Conservation (phyloP, 2,888 invertebrate genomes). For the Pseudanteris insignis region DNA sequence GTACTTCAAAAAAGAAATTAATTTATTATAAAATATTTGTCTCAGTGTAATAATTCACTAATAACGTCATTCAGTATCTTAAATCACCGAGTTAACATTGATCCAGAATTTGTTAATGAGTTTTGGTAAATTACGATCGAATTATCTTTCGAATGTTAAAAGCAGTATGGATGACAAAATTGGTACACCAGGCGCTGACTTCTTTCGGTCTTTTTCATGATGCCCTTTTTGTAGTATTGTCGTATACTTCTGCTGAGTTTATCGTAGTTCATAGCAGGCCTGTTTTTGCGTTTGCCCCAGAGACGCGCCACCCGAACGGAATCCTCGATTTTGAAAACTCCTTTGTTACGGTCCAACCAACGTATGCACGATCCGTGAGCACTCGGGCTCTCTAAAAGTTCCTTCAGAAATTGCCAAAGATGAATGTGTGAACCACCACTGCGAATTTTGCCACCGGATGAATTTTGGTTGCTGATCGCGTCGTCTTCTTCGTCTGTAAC, state of each 20-base stretch:
- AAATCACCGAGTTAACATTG: no score
- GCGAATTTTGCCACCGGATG: constrained; percentile 53
- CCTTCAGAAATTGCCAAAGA: constrained; percentile 98
- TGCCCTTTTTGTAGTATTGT: constrained; percentile 99
- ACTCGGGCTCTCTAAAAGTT: constrained; percentile 88
- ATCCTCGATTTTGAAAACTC: constrained; percentile 99
- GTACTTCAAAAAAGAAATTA: no score
- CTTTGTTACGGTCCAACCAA: constrained; percentile 94
- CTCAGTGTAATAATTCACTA: no score
- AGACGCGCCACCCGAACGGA: constrained; percentile 95
- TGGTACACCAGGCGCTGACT: constrained; percentile 98
- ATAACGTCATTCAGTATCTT: no score
- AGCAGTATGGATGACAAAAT: constrained; percentile 94
- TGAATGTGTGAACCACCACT: constrained; percentile 89
- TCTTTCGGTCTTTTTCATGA: constrained; percentile 98
- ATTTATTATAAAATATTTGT: no score
- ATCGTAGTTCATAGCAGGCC: constrained; percentile 99
- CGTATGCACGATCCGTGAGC: constrained; percentile 93
- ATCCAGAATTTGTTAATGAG: not conserved
- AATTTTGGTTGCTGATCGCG: constrained; percentile 28
- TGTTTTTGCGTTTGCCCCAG: constrained; percentile 98
- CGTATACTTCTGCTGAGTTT: constrained; percentile 96
- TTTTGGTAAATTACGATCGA: not conserved
- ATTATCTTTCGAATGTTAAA: constrained; percentile 69
- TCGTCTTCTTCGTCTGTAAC: constrained; percentile 72